These are phyloP conservation scores for Merodon equestris DNA, from an alignment of 2,888 invertebrate genomes.

Conservation along the genomic window DNA sequence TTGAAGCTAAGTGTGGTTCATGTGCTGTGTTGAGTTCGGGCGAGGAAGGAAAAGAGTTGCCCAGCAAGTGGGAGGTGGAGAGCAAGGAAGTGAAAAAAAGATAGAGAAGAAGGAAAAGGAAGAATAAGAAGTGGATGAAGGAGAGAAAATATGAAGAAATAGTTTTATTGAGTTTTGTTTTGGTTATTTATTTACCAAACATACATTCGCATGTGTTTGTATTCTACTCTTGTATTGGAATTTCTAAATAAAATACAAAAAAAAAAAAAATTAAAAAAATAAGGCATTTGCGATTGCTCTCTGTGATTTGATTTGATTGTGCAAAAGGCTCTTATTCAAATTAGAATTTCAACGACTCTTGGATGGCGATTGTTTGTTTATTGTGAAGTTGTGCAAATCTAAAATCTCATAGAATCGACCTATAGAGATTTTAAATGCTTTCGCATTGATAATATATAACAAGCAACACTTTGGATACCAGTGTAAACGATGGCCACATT, in stretches of 20 bases:
- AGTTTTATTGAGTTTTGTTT: slow-evolving; percentile 47
- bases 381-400: not conserved
- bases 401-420: slow-evolving; percentile 26
- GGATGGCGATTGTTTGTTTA: not conserved
- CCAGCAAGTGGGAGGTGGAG: slow-evolving; percentile 5
- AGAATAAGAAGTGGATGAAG: slow-evolving; percentile 25
- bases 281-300: slow-evolving; percentile 18
- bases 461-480: slow-evolving; percentile 72
- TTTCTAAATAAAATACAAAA: slow-evolving; percentile 34
- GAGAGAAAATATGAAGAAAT: slow-evolving; percentile 10
- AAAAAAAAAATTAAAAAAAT: no score
- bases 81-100: not conserved
- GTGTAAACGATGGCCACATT: slow-evolving; percentile 90
- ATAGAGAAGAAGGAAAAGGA: slow-evolving; percentile 2
- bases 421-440: slow-evolving; percentile 39
- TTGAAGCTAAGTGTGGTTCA: slow-evolving; percentile 17
- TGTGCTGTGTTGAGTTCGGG: slow-evolving; percentile 12
- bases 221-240: slow-evolving; percentile 42
- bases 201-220: slow-evolving; percentile 31
- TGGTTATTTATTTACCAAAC: slow-evolving; percentile 55
- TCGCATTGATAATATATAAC: slow-evolving; percentile 20
- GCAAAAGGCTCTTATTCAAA: slow-evolving; percentile 56
- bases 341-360: slow-evolving; percentile 44
- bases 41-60: slow-evolving; percentile 23
- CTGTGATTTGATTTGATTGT: slow-evolving; percentile 24